Percentiles rank a stretch among this genome's conserved stretches.
phyloP scores from a whole-genome alignment of 2,113 vertebrate genomes.

The Phrynosoma blainvillii region DNA sequence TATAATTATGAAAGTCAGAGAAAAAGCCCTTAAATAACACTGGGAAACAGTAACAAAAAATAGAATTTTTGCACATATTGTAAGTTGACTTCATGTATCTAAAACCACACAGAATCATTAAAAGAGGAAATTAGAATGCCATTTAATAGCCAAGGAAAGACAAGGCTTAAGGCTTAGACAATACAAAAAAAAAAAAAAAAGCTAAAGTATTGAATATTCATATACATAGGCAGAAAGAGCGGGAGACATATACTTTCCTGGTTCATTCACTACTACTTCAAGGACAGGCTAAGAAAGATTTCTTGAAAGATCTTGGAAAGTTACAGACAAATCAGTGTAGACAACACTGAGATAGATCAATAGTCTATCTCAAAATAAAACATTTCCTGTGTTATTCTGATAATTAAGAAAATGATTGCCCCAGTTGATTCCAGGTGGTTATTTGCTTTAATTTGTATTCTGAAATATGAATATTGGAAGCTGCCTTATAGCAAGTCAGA shows the following conservation, averaged over 20 bases:
- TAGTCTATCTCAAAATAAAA: not conserved
- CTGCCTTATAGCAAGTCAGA: not conserved
- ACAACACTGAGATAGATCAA: not conserved
- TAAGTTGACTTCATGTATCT: not conserved
- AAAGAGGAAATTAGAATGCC: slow-evolving; percentile 36
- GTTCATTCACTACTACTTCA: not conserved
- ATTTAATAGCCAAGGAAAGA: slow-evolving; percentile 26
- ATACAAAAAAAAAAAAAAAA: not conserved
- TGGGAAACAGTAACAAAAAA: not conserved
- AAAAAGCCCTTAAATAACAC: not conserved
- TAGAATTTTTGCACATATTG: slow-evolving; percentile 10
- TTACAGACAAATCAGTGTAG: no score
- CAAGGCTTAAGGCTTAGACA: not conserved
- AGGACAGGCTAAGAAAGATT: not conserved
- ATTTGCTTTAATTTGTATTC: not conserved
- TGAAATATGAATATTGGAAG: not conserved
- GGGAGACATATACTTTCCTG: not conserved
- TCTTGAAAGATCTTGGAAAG: no score
- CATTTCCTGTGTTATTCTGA: not conserved
- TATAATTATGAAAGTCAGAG: not conserved
- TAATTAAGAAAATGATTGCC: not conserved
- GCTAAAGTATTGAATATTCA: slow-evolving; percentile 20
- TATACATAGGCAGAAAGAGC: not conserved
- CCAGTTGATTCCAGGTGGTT: not conserved
- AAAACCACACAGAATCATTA: slow-evolving; percentile 21